Conservation (phyloP, 2,888 invertebrate genomes). For the Ecliptopera silaceata region DNA sequence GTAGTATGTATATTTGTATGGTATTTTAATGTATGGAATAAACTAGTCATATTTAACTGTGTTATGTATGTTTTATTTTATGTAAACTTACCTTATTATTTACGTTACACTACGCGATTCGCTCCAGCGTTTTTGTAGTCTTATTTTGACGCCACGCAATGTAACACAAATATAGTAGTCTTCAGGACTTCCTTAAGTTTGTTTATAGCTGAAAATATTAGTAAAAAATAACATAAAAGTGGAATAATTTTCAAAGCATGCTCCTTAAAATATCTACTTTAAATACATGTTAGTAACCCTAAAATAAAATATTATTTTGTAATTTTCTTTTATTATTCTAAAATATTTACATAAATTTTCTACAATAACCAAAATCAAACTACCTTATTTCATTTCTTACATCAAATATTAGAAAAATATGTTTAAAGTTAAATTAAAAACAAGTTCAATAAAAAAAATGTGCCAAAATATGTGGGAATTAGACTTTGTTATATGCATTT, state of each 20-base stretch:
- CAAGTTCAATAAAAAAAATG: background rate
- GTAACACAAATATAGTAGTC: too few relatives aligned
- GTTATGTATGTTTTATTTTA: conserved; percentile 7
- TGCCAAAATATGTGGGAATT: background rate
- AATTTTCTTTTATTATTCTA: conserved; percentile 22
- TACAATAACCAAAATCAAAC: conserved; percentile 9
- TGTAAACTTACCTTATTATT: background rate
- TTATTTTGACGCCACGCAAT: too few relatives aligned
- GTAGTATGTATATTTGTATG: conserved; percentile 60
- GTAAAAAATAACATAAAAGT: too few relatives aligned
- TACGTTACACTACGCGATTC: too few relatives aligned
- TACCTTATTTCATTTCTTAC: conserved; percentile 4
- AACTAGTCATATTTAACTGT: conserved; percentile 65
- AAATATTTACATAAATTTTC: conserved; percentile 17
- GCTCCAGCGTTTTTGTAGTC: too few relatives aligned
- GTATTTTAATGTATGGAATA: conserved; percentile 71
- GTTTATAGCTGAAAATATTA: too few relatives aligned
- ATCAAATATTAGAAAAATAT: conserved; percentile 15
- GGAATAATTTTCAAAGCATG: too few relatives aligned
- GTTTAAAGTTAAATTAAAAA: background rate
- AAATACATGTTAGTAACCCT: background rate
- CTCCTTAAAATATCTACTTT: background rate
- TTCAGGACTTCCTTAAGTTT: too few relatives aligned
- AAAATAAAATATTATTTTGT: conserved; percentile 20
- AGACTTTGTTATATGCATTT: background rate